Evolutionary conservation across 2,888 invertebrate species (phyloP), one percentile per base, ranked within the genome.

Genomic region (Hypselothyrea guttata): DNA sequence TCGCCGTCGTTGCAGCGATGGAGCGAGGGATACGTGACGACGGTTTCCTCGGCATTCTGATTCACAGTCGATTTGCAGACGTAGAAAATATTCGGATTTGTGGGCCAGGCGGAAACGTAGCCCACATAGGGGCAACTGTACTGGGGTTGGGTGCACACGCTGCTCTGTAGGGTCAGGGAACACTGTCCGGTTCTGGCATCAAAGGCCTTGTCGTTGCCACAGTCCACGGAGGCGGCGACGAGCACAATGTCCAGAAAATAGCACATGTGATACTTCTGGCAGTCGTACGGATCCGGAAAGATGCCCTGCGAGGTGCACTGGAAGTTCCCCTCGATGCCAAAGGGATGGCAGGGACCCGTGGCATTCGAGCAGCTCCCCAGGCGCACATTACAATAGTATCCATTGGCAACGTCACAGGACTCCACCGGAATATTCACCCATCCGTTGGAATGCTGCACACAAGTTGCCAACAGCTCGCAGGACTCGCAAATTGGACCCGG

Each of bases 211-310:
- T 88, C 86, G 7, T 74, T 84, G 51, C 85, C 88, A 56, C 90
- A 90, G n/a, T 89, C 87, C 1, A 89, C 86, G 27, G 86, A 87
- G 4, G 87, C 88, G 2, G 89, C 87, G 2, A 90, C 88, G 15
- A 89, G 52, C n/a, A 89, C 87, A 8, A 84, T 75, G 27, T 82
- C 86, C 22, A 88, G 87, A 58, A 88, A 87, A 51, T 89, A 88
- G 49, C 90, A 90, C 87, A 90, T 89, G 45, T 90, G 90, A 56
- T 90, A 90, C 49, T 86, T 88, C 69, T 90, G 90, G 44, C 90
- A 90, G 53, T 90, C 89, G 31, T 90, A 90, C 1, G 90, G 90
- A 86, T 90, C 89, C 1, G 90, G 90, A 30, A 89, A 90, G 12
- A 89, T 77, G 37, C 90, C 90, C 33, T 89, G 88, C 0, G 89